Base-by-base conservation (phyloP, 2,888 invertebrate species). In the Margaritifera margaritifera region DNA sequence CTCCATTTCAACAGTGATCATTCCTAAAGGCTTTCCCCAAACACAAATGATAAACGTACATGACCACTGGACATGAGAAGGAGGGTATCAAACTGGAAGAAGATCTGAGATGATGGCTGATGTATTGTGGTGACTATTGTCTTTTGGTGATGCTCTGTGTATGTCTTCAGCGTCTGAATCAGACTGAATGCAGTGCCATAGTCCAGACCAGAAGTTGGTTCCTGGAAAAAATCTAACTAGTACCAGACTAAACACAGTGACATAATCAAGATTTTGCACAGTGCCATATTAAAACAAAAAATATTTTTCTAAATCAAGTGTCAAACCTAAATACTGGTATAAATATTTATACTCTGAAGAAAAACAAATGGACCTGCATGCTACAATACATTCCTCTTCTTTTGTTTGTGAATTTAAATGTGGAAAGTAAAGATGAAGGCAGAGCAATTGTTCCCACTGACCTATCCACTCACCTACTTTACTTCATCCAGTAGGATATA, bases 61-160 rank as follows among this genome's bases (percentile, higher is more conserved):
- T 86, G 93, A 60, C 95, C 95, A 75, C 93, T 74, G 93, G 90
- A 76, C 50, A 90, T 70, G 8, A 90, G 80, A 66, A 95, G 90
- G 66, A 95, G 91, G 86, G 93, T 94, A 90, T 94, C 94, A 89
- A 95, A 95, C 92, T 94, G 93, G 89, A 94, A 94, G 90, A 95
- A 95, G 91, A 95, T 94, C 89, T 94, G 94, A 77, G 94, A 94
- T 64, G 94, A 94, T 3, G 95, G 95, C 88, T 95, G 95, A 87
- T 95, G 95, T 15, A 95, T 93, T 51, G 95, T 94, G 68, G 94
- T 92, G 65, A 95, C 93, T 66, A 95, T 93, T 8, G 94, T 94
- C 90, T 95, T 95, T 75, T 93, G 93, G 89, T 94, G 94, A 80
- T 93, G 92, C 74, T 93, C 92, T 1, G 95, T 94, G 86, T 94